Evolutionary conservation across 2,113 vertebrate species (phyloP), one percentile per base, ranked within the genome.

Genomic region (Sturnira hondurensis): DNA sequence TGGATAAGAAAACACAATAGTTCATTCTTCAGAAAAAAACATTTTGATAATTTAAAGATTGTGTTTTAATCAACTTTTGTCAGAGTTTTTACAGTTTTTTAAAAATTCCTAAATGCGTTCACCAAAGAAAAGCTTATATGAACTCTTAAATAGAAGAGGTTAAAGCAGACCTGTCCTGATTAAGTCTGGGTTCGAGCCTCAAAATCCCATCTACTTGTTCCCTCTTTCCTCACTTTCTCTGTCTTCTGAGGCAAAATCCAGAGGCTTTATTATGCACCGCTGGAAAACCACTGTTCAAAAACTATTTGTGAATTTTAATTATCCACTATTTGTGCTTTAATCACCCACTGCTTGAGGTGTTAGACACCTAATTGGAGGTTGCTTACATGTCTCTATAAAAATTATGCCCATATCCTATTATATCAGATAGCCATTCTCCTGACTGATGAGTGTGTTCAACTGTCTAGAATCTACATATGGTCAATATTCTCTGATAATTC

Each of bases 401-500:
- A 71, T 13, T 94, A 2, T 63, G 12, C 31, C 33, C 13, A 38
- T 85, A 45, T n/a, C 1, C 56, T 81, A 16, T 22, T 67, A n/a
- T 45, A 89, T 73, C 26, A 91, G 33, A 38, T 28, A 50, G 7
- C 9, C 22, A 17, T 74, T 76, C 33, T 77, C 67, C 52, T 94
- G 12, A 91, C 63, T 77, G 13, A 43, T 33, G 24, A 81, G 26
- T 38, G 9, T 82, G n/a, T 9, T 91, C 45, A 86, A 19, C 43
- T 76, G 1, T 86, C 33, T 71, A 81, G 41, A 96, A 56, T 93
- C 28, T 5, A 85, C 8, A 33, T 67, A 26, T 22, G 20, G 28
- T 89, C 65, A 90, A 16, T 50, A 91, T 50, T 33, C 16, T 95
- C 36, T 95, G 63, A 83, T 85, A 71, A 90, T 80, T 73, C 65